Evolutionary conservation across 2,888 invertebrate species (phyloP), one percentile per base, ranked within the genome.

Genomic region (Venusia cambrica): DNA sequence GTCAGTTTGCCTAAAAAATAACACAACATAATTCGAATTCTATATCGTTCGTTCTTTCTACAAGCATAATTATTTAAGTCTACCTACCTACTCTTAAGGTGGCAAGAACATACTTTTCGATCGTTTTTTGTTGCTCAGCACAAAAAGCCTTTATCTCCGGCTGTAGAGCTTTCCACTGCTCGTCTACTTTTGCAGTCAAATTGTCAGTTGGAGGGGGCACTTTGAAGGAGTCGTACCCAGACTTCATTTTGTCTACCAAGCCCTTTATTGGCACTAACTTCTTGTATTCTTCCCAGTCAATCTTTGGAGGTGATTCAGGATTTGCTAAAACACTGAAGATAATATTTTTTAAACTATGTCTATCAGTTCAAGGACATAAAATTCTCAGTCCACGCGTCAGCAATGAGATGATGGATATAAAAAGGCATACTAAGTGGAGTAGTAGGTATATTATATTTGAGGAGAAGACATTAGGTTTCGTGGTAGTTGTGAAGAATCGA

Each of bases 211-310:
- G 85, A 13, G 67, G 75, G 0, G 84, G 80, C 0, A 85, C 57
- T 37, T 72, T 62, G 3, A 65, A 60, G 1, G 38, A 13, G 8
- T 61, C 55, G 31, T 85, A 83, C 0, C 49, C 57, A 0, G 59
- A 28, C 45, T 75, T 67, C 11, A 83, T 62, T 36, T 76, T 73
- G 0, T 79, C 78, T 1, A 85, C 80, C 1, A 84, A 55, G 0
- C 70, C 72, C 4, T 51, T 24, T 0, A 72, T 49, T 1, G 79
- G 75, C 1, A 83, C 67, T 1, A 43, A 14, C 36, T 78, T 77
- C 6, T 62, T 47, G 41, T 80, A 85, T 3, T 52, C 44, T 0
- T 68, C 78, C 85, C 85, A 87, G 21, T 84, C 56, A 10, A 87
- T 81, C 54, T 67, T 63, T 0, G 85, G 84, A 1, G 75, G 62